Evolutionary conservation across 1,140 invertebrate species (phyloP), one percentile per base, ranked within the genome.

Genomic region (Neotoxoptera formosana): DNA sequence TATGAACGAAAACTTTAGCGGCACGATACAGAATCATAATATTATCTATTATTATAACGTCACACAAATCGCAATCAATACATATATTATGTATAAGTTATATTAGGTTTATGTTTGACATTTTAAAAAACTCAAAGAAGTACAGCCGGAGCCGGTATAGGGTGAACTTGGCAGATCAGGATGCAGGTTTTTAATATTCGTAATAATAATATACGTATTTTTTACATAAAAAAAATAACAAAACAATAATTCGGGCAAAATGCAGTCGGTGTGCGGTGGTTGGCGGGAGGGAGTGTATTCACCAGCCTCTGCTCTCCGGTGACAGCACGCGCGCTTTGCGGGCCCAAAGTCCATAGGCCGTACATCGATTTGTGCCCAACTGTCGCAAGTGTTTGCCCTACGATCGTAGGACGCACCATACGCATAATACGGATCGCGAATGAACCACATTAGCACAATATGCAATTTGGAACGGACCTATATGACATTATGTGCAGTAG

Each of bases 191-290:
- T n/a, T 76, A 76, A 20, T 76, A 76, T 17, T n/a, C 14, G n/a
- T 76, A 76, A n/a, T 41, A 41, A 76, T 76, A n/a, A 76, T 67
- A 67, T n/a, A n/a, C 60, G n/a, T 76, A 76, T 67, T 67, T 67
- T 17, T 67, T 17, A n/a, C 4, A 67, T 76, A 14, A 76, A 76
- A 76, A 76, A 34, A 76, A 34, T 76, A n/a, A n/a, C n/a, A 76
- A 17, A 76, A 76, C 60, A 76, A 76, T 17, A 76, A 76, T 76
- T 76, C 14, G 14, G n/a, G 1, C 0, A 76, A 76, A 76, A 76
- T 76, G 4, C 60, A 76, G 4, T n/a, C n/a, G 60, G n/a, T 67
- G 30, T 30, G 30, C 60, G 4, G 11, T 60, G 30, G 30, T 67
- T 67, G 4, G 30, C 11, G 56, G 30, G 60, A 67, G 30, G 30